Evolutionary conservation across 2,113 vertebrate species (phyloP), one percentile per base, ranked within the genome.

Genomic region (Labrus mixtus): DNA sequence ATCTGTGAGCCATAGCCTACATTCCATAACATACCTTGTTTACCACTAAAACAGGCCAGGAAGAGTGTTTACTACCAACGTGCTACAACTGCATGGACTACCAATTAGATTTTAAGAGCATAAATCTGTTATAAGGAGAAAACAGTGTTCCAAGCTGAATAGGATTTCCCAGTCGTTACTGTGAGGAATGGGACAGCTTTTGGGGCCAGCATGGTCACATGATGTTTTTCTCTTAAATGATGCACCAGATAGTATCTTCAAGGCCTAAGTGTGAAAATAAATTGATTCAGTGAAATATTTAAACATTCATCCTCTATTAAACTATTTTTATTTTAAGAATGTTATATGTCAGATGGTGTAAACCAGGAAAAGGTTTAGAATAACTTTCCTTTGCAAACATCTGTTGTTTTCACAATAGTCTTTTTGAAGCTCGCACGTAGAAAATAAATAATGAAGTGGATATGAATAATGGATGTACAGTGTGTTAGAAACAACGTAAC

Each of bases 41-140:
- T 71, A 43, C 57, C 63, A 68, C 56, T 23, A 51, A 43, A 4
- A 53, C n/a, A 51, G 22, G 6, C 39, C 45, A 68, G 23, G 53
- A 25, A 59, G 41, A 29, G 61, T 75, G 76, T 85, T 87, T 73
- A 65, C 37, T 61, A 16, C 57, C 36, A 37, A 10, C 37, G 61
- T 57, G 72, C 48, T n/a, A 50, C 7, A 46, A 53, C 73, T 76
- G 58, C 80, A 74, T 63, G 57, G 90, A 90, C 87, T 92, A 86
- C 90, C 59, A 87, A 91, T 91, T 76, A 86, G 87, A 81, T 70
- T 67, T 65, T 51, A 73, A 78, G 84, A 56, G 59, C 88, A 91
- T 92, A 91, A 91, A 92, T 92, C 85, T 87, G 89, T 77, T 87
- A 64, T 55, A 62, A 78, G 81, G 61, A 72, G 59, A 87, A 78